Conservation (phyloP, 2,888 invertebrate species). For the Eupithecia subumbrata region DNA sequence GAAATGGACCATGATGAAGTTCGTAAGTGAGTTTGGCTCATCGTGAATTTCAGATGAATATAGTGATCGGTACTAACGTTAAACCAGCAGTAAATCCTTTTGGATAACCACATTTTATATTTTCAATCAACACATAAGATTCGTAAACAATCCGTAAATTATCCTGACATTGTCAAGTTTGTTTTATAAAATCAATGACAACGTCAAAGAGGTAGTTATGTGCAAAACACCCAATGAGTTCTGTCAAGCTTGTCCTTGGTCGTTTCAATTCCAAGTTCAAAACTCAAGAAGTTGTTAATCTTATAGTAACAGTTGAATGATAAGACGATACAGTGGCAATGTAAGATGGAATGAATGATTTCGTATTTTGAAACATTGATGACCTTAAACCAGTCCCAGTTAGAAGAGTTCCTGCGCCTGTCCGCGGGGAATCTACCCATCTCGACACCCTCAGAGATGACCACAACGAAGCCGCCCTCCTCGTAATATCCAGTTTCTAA, state of each 20-base stretch:
- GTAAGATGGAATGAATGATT: slow-evolving; percentile 72
- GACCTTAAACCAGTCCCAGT: slow-evolving; percentile 89
- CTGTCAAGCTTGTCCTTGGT: slow-evolving; percentile 43
- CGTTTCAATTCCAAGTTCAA: slow-evolving; percentile 36
- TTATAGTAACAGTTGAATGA: slow-evolving; percentile 27
- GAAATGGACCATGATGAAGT: slow-evolving; percentile 38
- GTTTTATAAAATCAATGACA: slow-evolving; percentile 29
- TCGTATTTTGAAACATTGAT: slow-evolving; percentile 70
- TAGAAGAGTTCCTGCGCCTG: slow-evolving; percentile 84
- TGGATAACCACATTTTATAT: slow-evolving; percentile 54
- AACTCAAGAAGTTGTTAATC: slow-evolving; percentile 24
- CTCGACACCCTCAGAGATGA: slow-evolving; percentile 86
- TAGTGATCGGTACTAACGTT: slow-evolving; percentile 55
- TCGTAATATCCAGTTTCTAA: slow-evolving; percentile 86
- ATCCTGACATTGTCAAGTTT: slow-evolving; percentile 25
- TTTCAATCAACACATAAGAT: slow-evolving; percentile 22
- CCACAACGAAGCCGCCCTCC: slow-evolving; percentile 84
- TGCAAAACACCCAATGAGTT: slow-evolving; percentile 37
- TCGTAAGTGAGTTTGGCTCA: slow-evolving; percentile 30
- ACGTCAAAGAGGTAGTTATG: slow-evolving; percentile 11
- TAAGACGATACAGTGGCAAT: slow-evolving; percentile 54
- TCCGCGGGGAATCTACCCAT: slow-evolving; percentile 86
- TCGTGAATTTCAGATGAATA: slow-evolving; percentile 40
- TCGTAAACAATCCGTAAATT: slow-evolving; percentile 29
- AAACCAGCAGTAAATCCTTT: slow-evolving; percentile 58